Evolutionary conservation across 2,797 vertebrate genomes (phyloP).

Genomic region (Hydrolagus colliei): DNA sequence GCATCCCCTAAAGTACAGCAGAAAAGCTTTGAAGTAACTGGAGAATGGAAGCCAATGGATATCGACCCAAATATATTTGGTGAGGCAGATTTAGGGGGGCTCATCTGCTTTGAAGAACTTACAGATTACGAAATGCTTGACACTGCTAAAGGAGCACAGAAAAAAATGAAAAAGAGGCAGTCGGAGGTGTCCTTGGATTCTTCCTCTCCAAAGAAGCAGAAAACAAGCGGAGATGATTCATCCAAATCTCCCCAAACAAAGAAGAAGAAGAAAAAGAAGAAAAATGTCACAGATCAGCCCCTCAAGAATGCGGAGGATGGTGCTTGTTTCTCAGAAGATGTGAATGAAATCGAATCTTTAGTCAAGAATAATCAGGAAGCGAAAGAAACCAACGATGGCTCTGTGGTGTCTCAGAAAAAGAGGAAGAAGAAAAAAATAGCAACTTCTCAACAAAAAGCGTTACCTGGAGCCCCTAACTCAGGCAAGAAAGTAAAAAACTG

Average conservation of each 20-base stretch:
- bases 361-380: not conserved
- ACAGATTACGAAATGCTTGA: constrained; percentile 72
- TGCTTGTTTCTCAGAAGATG: constrained; percentile 32
- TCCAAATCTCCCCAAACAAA: constrained; percentile 8
- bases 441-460: constrained; percentile 31
- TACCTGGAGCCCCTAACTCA: constrained; percentile 32
- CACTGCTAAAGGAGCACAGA: constrained; percentile 50
- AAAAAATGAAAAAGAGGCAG: constrained; percentile 51
- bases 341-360: constrained; percentile 30
- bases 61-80: constrained; percentile 76
- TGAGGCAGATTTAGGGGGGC: constrained; percentile 69
- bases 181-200: constrained; percentile 36
- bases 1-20: constrained; percentile 40
- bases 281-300: constrained; percentile 36
- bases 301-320: constrained; percentile 43
- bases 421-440: constrained; percentile 48
- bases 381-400: constrained; percentile 6
- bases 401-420: constrained; percentile 36
- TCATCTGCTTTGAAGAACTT: constrained; percentile 90
- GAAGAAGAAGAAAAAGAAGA: constrained; percentile 20
- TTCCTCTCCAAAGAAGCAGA: constrained; percentile 39
- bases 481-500: constrained; percentile 70
- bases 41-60: constrained; percentile 74
- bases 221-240: constrained; percentile 47
- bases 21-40: constrained; percentile 66